Evolutionary conservation across 2,888 invertebrate species (phyloP).

Genomic region (Pollenia labialis): DNA sequence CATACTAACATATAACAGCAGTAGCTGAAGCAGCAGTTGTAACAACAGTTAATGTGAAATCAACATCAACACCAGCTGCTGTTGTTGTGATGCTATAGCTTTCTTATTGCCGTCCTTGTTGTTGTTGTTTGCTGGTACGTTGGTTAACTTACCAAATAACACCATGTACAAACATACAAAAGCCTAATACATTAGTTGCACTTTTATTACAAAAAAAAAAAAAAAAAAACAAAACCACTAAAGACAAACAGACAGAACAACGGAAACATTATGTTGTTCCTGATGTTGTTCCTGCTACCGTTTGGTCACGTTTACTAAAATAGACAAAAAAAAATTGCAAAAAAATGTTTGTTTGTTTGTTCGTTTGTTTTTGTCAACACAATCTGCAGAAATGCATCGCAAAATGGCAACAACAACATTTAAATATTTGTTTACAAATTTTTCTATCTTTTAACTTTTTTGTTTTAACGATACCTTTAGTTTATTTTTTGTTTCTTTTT

Average conservation of each 20-base stretch:
- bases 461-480: slow-evolving; percentile 27
- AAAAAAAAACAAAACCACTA: background rate
- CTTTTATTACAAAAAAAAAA: slow-evolving; percentile 42
- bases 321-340: slow-evolving; percentile 13
- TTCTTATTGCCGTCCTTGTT: slow-evolving; percentile 33
- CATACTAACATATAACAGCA: slow-evolving; percentile 47
- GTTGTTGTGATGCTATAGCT: slow-evolving; percentile 58
- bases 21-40: slow-evolving; percentile 53
- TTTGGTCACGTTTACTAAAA: slow-evolving; percentile 75
- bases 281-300: slow-evolving; percentile 74
- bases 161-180: slow-evolving; percentile 43
- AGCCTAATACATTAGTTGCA: slow-evolving; percentile 55
- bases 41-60: slow-evolving; percentile 63
- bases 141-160: slow-evolving; percentile 69
- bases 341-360: slow-evolving; percentile 44
- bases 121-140: slow-evolving; percentile 38
- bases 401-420: slow-evolving; percentile 61
- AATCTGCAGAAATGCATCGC: slow-evolving; percentile 74
- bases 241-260: slow-evolving; percentile 35
- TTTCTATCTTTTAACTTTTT: slow-evolving; percentile 60
- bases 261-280: slow-evolving; percentile 62
- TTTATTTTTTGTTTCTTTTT: background rate
- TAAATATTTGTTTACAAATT: slow-evolving; percentile 67
- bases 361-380: slow-evolving; percentile 73
- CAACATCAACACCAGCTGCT: slow-evolving; percentile 70